Evolutionary conservation across 2,113 vertebrate species (phyloP).

Genomic region (Seriola quinqueradiata): DNA sequence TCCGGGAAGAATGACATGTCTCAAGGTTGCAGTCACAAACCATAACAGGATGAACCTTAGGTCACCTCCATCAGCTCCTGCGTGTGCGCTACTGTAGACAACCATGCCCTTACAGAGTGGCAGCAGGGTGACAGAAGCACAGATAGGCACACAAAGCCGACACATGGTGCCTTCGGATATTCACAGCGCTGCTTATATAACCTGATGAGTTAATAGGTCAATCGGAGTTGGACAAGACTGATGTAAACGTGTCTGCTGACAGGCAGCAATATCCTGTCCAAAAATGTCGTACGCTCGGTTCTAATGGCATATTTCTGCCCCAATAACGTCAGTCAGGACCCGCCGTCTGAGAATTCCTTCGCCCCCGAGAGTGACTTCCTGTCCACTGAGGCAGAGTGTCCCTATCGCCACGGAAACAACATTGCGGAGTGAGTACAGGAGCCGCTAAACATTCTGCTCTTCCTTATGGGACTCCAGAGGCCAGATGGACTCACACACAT

Average conservation of each 20-base stretch:
- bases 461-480: slow-evolving; percentile 78
- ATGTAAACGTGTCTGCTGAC: slow-evolving; percentile 75
- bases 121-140: slow-evolving; percentile 75
- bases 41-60: slow-evolving; percentile 85
- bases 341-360: slow-evolving; percentile 72
- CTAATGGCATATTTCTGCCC: slow-evolving; percentile 53
- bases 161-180: slow-evolving; percentile 31
- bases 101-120: slow-evolving; percentile 68
- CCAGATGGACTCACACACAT: slow-evolving; percentile 67
- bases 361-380: slow-evolving; percentile 75
- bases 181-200: slow-evolving; percentile 60
- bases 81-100: slow-evolving; percentile 72
- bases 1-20: slow-evolving; percentile 76
- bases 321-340: slow-evolving; percentile 54
- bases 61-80: slow-evolving; percentile 69
- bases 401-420: slow-evolving; percentile 61
- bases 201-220: slow-evolving; percentile 67
- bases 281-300: slow-evolving; percentile 8
- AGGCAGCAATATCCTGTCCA: slow-evolving; percentile 64
- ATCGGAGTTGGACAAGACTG: slow-evolving; percentile 57
- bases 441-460: slow-evolving; percentile 64
- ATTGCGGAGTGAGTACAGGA: slow-evolving; percentile 59
- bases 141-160: slow-evolving; percentile 50
- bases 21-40: slow-evolving; percentile 80
- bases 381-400: slow-evolving; percentile 69